Conservation (phyloP, 1,140 invertebrate species). For the Halyomorpha halys region DNA sequence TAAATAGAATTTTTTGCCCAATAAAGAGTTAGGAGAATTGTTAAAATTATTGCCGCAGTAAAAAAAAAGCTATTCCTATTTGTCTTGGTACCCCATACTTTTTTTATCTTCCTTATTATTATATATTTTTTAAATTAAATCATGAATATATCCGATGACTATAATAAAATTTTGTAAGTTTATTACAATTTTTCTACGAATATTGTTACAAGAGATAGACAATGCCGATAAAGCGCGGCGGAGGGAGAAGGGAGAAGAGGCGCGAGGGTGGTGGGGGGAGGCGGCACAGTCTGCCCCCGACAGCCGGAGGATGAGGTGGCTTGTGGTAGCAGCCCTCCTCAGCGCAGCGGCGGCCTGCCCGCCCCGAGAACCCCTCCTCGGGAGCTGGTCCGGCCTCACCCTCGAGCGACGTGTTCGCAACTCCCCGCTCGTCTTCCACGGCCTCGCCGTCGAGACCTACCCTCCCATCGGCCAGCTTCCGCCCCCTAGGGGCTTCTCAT, state of each 20-base stretch:
- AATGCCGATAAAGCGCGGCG: no score
- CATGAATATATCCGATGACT: no score
- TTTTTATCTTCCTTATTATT: no score
- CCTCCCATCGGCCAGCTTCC: slow-evolving; percentile 20
- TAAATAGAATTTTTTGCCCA: no score
- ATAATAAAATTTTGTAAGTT: no score
- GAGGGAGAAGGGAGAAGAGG: neutral
- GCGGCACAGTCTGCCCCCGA: neutral
- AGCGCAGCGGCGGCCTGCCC: slow-evolving; percentile 1
- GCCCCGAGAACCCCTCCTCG: slow-evolving; percentile 9
- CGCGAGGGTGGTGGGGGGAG: neutral
- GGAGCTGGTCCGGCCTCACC: slow-evolving; percentile 24
- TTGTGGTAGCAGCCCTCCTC: neutral
- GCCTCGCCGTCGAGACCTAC: slow-evolving; percentile 29
- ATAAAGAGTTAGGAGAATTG: no score
- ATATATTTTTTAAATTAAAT: no score
- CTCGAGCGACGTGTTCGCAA: slow-evolving; percentile 24
- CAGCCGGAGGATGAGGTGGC: neutral
- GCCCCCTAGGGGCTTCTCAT: slow-evolving; percentile 12
- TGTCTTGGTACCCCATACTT: no score
- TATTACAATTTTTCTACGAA: no score
- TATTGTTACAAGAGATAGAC: no score
- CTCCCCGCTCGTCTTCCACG: slow-evolving; percentile 29
- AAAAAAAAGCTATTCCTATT: no score
- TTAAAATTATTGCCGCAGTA: no score